Percentiles rank a stretch among this genome's conserved stretches.
phyloP scores from a whole-genome alignment of 2,888 invertebrate genomes.

The Rhimphoctona megacephalus region DNA sequence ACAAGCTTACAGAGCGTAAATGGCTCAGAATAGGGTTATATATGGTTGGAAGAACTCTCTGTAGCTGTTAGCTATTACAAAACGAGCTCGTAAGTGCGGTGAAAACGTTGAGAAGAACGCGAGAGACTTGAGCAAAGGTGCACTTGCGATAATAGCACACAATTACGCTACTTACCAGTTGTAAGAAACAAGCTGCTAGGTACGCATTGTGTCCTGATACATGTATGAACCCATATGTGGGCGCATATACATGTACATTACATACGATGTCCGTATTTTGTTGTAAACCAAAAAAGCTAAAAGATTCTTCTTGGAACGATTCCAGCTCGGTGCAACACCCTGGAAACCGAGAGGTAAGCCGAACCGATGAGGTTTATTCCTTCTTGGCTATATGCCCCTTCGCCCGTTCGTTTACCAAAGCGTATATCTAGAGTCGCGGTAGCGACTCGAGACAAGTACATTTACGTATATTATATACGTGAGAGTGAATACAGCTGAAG shows the following conservation, averaged over 20 bases:
- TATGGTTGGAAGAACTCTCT: slow-evolving; percentile 22
- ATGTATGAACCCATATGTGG: slow-evolving; percentile 3
- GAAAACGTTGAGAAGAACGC: slow-evolving; percentile 32
- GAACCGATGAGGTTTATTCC: slow-evolving; percentile 32
- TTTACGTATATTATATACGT: too few relatives aligned
- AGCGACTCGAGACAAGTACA: too few relatives aligned
- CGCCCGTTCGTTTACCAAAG: background rate
- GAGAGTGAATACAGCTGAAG: slow-evolving; percentile 21
- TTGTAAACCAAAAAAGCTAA: slow-evolving; percentile 31
- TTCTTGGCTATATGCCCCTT: slow-evolving; percentile 1
- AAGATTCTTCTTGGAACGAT: slow-evolving; percentile 38
- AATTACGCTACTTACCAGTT: slow-evolving; percentile 71
- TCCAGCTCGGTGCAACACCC: slow-evolving; percentile 21
- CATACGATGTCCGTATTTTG: slow-evolving; percentile 8
- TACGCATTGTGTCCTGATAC: slow-evolving; percentile 65
- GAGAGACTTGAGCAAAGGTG: slow-evolving; percentile 27
- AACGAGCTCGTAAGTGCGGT: slow-evolving; percentile 38
- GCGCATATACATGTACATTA: background rate
- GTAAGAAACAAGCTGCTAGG: slow-evolving; percentile 74
- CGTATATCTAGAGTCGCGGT: too few relatives aligned
- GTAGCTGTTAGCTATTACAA: slow-evolving; percentile 42
- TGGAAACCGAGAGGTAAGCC: slow-evolving; percentile 3
- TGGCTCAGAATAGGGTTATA: slow-evolving; percentile 62
- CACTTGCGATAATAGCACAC: slow-evolving; percentile 74
- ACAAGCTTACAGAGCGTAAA: slow-evolving; percentile 56